phyloP scores from a whole-genome alignment of 2,888 invertebrate genomes.

The Drosophila birchii region DNA sequence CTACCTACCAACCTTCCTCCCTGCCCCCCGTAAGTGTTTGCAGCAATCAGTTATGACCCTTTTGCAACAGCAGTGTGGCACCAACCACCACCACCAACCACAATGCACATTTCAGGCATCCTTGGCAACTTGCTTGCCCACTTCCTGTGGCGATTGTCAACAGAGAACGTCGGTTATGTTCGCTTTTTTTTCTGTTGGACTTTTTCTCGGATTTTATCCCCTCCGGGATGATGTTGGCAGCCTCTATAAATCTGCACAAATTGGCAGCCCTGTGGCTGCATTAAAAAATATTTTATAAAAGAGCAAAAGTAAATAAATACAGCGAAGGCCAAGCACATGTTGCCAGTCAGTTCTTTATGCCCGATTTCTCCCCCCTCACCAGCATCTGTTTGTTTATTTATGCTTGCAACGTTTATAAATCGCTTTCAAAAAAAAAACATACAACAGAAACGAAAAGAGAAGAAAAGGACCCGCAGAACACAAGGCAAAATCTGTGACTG shows the following conservation, averaged over 20 bases:
- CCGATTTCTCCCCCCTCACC: neutral
- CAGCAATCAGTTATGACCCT: constrained; percentile 77
- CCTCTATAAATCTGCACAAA: constrained; percentile 80
- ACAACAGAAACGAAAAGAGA: neutral
- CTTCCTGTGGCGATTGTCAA: constrained; percentile 80
- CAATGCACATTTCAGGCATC: constrained; percentile 48
- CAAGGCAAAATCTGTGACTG: constrained; percentile 50
- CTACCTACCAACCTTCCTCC: neutral
- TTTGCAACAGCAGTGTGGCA: constrained; percentile 32
- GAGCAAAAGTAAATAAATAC: constrained; percentile 78
- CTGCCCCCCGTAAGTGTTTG: constrained; percentile 61
- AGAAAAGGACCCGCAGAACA: constrained; percentile 21
- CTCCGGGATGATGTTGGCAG: constrained; percentile 43
- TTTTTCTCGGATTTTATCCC: constrained; percentile 46
- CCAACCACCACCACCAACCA: constrained; percentile 18
- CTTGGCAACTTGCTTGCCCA: constrained; percentile 48
- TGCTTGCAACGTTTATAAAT: constrained; percentile 81
- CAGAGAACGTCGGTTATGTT: constrained; percentile 54
- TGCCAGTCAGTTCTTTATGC: constrained; percentile 60
- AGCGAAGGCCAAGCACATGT: constrained; percentile 67
- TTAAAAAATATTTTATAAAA: constrained; percentile 80
- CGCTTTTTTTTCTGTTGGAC: constrained; percentile 18
- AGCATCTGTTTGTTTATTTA: constrained; percentile 77
- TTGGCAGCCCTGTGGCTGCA: constrained; percentile 81
- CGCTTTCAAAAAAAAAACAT: constrained; percentile 61